Evolutionary conservation across 2,113 vertebrate species (phyloP).

Genomic region (Tor tambroides): DNA sequence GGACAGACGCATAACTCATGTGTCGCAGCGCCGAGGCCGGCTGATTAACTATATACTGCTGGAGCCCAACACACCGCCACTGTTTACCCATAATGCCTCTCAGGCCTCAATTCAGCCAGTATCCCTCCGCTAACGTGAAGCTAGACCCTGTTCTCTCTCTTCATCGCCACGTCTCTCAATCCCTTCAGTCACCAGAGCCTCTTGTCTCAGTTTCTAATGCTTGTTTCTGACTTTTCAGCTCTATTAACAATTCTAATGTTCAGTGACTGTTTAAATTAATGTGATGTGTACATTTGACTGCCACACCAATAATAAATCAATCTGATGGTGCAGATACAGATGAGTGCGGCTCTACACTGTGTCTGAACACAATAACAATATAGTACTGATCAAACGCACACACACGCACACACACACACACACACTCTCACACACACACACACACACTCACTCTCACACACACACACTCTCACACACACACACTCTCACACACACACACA

Average conservation of each 20-base stretch:
- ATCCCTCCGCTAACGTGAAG: neutral
- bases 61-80: constrained; percentile 46
- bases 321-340: too few species aligned
- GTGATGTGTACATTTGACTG: neutral
- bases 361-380: neutral
- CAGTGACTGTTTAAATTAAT: neutral
- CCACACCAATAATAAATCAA: neutral
- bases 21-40: constrained; percentile 62
- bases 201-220: neutral
- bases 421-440: too few species aligned
- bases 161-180: neutral
- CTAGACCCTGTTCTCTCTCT: neutral
- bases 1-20: constrained; percentile 70
- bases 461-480: too few species aligned
- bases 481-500: too few species aligned
- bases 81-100: constrained; percentile 66
- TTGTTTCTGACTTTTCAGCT: neutral
- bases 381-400: neutral
- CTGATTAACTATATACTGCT: constrained; percentile 71
- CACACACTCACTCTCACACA: too few species aligned
- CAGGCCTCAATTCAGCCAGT: constrained; percentile 56
- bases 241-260: neutral
- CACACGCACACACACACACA: neutral
- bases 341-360: neutral
- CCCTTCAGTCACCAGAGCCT: neutral